These are phyloP conservation scores for Argynnis bischoffii DNA, from an alignment of 2,888 invertebrate species.

Conservation along the genomic window DNA sequence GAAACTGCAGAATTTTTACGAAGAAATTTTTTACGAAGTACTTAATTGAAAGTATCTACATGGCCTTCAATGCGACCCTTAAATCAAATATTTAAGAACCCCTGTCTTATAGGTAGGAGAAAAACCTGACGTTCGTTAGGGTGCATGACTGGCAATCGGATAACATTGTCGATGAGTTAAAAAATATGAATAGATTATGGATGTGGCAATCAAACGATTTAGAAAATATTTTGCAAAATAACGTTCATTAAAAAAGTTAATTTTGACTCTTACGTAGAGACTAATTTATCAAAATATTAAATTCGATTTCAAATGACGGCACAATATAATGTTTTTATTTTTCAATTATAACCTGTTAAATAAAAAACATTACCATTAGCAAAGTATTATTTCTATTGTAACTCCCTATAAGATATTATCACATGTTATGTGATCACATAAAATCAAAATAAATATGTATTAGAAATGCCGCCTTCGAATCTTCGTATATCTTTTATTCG, in stretches of 20 bases:
- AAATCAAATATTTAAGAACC: constrained; percentile 7
- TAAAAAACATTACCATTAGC: too few relatives aligned
- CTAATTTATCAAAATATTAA: too few relatives aligned
- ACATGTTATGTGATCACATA: not conserved
- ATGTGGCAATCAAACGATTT: constrained; percentile 47
- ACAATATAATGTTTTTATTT: too few relatives aligned
- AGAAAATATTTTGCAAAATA: not conserved
- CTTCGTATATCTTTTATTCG: constrained; percentile 9
- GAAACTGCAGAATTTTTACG: not conserved
- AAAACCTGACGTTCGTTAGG: constrained; percentile 71
- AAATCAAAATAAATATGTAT: not conserved
- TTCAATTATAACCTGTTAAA: too few relatives aligned
- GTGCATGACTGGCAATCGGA: constrained; percentile 78
- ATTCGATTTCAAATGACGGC: too few relatives aligned
- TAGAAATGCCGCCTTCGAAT: constrained; percentile 33
- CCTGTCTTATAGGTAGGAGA: constrained; percentile 46
- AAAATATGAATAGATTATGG: constrained; percentile 38
- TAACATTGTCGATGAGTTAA: constrained; percentile 49
- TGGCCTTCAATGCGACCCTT: constrained; percentile 15
- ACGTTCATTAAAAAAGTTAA: too few relatives aligned
- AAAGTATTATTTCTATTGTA: not conserved
- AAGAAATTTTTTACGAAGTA: not conserved
- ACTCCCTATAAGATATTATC: too few relatives aligned
- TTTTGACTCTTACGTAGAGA: too few relatives aligned
- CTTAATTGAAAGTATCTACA: not conserved